Base-by-base conservation (phyloP, 1,140 invertebrate species). In the Zaprionus lachaisei region DNA sequence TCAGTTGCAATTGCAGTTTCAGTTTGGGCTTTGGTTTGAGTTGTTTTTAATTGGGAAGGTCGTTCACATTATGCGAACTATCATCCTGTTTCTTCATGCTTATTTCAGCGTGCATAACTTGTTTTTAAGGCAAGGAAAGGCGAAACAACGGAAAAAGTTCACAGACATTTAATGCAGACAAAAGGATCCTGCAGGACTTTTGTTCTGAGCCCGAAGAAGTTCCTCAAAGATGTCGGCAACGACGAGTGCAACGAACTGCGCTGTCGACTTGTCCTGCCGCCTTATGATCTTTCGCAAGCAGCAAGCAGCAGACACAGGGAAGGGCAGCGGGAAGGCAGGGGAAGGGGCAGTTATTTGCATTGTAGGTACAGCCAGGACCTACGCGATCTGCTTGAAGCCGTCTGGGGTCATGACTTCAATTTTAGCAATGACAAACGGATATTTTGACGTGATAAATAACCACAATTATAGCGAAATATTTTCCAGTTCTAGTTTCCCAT, bases 191-290 rank as follows among this genome's bases (percentile, higher is more conserved):
- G 69, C 60, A 67, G 69, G 63, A 77, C 79, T 79, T 90, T 89
- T 87, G 84, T 87, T 79, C 22, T 22, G 47, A 0, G 11, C 1
- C 20, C 5, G 20, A 22, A 55, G 64, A 72, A 34, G 49, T 72
- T 54, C 47, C 41, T 47, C 47, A 51, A 51, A 51, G 20, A 51
- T 24, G 47, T 20, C 20, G 47, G 20, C 47, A n/a, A 22, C 7
- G 20, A 5, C n/a, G 71, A 84, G 84, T 83, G 84, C 84, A 89
- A 90, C 75, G 84, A 89, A 89, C 84, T 84, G 55, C 22, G n/a
- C 4, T 11, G 41, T 34, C 22, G 47, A 41, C 38, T 72, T 81
- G 79, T 67, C 68, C 65, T 70, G 61, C 67, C 44, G 51, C 26
- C 62, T 76, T 61, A 61, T 54, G 76, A 62, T 67, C 47, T 17